These are phyloP conservation scores for Parauchenoglanis punctatus DNA, from an alignment of 2,797 vertebrate species.

Conservation along the genomic window DNA sequence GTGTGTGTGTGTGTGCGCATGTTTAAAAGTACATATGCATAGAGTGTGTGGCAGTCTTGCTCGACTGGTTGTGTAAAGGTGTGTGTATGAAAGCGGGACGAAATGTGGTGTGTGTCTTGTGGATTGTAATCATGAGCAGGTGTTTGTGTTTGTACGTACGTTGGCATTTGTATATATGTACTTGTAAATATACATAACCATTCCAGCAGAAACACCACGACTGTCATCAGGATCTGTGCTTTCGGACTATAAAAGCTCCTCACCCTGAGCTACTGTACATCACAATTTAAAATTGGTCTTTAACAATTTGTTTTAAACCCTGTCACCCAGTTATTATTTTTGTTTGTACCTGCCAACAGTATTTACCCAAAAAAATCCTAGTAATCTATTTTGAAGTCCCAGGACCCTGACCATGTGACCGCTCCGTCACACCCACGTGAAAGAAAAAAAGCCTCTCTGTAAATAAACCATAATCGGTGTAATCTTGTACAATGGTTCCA, in stretches of 20 bases:
- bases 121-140: neutral
- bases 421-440: too few species aligned
- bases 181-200: too few species aligned
- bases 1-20: neutral
- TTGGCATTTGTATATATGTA: too few species aligned
- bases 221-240: neutral
- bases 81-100: neutral
- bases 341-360: neutral
- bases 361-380: too few species aligned
- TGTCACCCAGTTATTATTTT: neutral
- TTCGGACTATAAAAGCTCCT: neutral
- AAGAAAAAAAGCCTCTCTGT: too few species aligned
- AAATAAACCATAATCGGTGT: too few species aligned
- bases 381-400: too few species aligned
- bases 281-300: neutral
- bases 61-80: neutral
- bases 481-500: neutral
- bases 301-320: neutral
- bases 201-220: neutral
- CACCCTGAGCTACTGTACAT: neutral
- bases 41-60: neutral
- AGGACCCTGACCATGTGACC: too few species aligned
- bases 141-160: neutral
- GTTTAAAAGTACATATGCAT: neutral
- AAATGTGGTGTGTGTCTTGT: neutral